A percentile compares a stretch with the other conserved stretches of the same genome.
Evolutionary conservation across 35 echinoderm and acorn worm species (phyloP).

Genomic region (Apostichopus californicus): DNA sequence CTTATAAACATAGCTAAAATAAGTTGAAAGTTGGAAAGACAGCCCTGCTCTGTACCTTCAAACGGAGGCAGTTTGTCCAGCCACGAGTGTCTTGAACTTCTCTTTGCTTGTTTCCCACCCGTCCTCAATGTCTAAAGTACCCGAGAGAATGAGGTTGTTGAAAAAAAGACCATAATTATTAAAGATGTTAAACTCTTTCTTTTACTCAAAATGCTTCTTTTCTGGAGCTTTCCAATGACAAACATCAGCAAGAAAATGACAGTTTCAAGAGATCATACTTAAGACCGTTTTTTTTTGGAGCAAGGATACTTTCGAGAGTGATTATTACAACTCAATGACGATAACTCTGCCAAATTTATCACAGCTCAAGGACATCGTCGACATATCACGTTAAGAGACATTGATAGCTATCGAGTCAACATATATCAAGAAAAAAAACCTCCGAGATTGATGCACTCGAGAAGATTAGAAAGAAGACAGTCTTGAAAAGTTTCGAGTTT

Average conservation of each 20-base stretch:
- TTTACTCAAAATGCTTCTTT: not conserved
- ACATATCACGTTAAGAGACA: not conserved
- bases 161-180: not conserved
- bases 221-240: not conserved
- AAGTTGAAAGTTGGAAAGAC: not conserved
- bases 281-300: not conserved
- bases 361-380: not conserved
- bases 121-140: not conserved
- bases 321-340: not conserved
- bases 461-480: not conserved
- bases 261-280: not conserved
- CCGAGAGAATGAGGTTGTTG: not conserved
- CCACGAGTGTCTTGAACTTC: constrained; percentile 8
- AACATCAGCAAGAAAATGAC: not conserved
- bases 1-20: too few species aligned
- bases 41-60: not conserved
- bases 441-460: not conserved
- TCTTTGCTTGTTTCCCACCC: too few species aligned
- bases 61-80: constrained; percentile 26
- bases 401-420: not conserved
- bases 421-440: not conserved
- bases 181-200: too few species aligned
- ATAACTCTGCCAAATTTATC: not conserved
- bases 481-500: too few species aligned
- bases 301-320: not conserved